Conservation (phyloP, 1,140 invertebrate species). For the Aphis gossypii region DNA sequence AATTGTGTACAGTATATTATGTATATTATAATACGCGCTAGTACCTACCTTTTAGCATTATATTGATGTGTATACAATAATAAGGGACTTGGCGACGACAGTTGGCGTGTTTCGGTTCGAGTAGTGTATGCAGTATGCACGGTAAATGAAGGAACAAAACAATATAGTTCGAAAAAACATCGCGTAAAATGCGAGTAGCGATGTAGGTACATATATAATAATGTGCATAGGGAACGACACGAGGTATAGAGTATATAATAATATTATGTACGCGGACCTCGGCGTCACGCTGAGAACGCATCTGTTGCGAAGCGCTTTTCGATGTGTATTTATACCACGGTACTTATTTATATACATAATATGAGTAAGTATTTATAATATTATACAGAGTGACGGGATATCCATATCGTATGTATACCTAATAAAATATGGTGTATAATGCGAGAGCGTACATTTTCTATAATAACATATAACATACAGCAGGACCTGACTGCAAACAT, state of each 20-base stretch:
- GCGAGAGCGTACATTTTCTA: background rate
- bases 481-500: background rate
- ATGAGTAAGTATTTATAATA: background rate
- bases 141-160: background rate
- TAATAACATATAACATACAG: background rate
- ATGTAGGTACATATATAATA: background rate
- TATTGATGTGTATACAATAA: background rate
- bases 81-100: background rate
- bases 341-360: background rate
- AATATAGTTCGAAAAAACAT: background rate
- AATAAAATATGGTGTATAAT: background rate
- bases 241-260: background rate
- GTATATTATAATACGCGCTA: background rate
- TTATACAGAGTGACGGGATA: background rate
- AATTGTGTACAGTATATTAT: background rate
- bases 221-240: background rate
- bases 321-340: background rate
- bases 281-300: conserved; percentile 46
- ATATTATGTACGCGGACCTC: background rate
- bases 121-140: background rate
- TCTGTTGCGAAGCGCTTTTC: conserved; percentile 17
- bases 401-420: background rate
- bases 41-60: background rate
- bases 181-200: background rate
- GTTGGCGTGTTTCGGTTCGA: background rate